A percentile compares a stretch with the other conserved stretches of the same genome.
These are phyloP conservation scores for Tachina lurida DNA, from an alignment of 2,888 invertebrate species.

Conservation along the genomic window DNA sequence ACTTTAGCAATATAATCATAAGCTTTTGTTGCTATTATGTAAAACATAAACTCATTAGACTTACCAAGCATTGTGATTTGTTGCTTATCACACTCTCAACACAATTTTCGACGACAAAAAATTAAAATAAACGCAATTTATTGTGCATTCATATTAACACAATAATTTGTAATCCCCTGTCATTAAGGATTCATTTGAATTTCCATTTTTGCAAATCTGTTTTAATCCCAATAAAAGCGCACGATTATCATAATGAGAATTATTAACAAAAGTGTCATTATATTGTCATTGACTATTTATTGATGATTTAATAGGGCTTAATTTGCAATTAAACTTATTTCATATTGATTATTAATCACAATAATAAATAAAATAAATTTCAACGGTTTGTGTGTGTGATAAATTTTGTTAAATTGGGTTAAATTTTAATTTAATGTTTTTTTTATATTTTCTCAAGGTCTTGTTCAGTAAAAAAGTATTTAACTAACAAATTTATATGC, in stretches of 20 bases:
- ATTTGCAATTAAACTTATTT: slow-evolving; percentile 45
- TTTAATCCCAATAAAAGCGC: slow-evolving; percentile 13
- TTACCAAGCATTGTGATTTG: too few relatives aligned
- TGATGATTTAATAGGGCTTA: slow-evolving; percentile 52
- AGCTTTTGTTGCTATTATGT: too few relatives aligned
- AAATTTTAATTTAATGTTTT: neutral
- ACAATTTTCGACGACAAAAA: too few relatives aligned
- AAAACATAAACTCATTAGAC: too few relatives aligned
- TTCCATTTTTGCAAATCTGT: neutral
- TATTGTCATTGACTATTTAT: slow-evolving; percentile 57
- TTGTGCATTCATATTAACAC: too few relatives aligned
- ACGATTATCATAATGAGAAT: slow-evolving; percentile 12
- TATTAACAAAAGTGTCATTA: slow-evolving; percentile 52
- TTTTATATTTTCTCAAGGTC: too few relatives aligned
- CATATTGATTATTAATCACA: slow-evolving; percentile 32
- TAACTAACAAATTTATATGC: too few relatives aligned
- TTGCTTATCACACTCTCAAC: too few relatives aligned
- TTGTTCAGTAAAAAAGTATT: too few relatives aligned
- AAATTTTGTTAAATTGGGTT: slow-evolving; percentile 18
- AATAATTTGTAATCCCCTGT: neutral
- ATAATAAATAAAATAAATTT: slow-evolving; percentile 30
- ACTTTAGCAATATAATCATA: too few relatives aligned
- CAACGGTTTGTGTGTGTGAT: slow-evolving; percentile 13
- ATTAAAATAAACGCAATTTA: too few relatives aligned
- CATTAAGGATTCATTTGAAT: neutral